A percentile compares a stretch with the other conserved stretches of the same genome.
These are phyloP conservation scores for Gracilinanus agilis DNA, from an alignment of 2,113 vertebrate genomes.

Conservation along the genomic window DNA sequence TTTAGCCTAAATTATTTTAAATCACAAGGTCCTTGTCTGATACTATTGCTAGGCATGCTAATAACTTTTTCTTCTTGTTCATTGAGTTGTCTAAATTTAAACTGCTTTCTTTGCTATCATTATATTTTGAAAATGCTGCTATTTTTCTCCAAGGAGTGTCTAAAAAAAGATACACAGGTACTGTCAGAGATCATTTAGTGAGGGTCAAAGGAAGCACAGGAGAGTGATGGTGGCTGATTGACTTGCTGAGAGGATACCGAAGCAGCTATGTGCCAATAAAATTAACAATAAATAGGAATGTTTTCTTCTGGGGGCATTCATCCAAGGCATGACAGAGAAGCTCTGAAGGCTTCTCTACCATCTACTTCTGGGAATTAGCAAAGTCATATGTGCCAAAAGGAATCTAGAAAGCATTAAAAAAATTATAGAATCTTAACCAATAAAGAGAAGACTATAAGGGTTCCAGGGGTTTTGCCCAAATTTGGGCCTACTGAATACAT, in stretches of 20 bases:
- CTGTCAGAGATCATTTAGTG: background rate
- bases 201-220: background rate
- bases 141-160: background rate
- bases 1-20: conserved; percentile 39
- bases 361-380: background rate
- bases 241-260: background rate
- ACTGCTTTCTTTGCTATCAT: background rate
- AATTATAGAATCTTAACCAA: no score
- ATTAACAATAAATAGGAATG: background rate
- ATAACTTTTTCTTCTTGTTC: conserved; percentile 28
- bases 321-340: background rate
- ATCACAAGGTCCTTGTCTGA: conserved; percentile 46
- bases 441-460: background rate
- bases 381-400: background rate
- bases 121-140: background rate
- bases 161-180: background rate
- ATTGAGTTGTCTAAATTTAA: background rate
- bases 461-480: background rate
- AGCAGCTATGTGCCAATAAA: background rate
- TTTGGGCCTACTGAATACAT: background rate
- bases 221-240: background rate
- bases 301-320: background rate
- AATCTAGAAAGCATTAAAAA: background rate
- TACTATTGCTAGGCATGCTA: conserved; percentile 43
- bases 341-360: background rate